Conservation (phyloP, 1,140 invertebrate genomes). For the Lordiphosa stackelbergi region DNA sequence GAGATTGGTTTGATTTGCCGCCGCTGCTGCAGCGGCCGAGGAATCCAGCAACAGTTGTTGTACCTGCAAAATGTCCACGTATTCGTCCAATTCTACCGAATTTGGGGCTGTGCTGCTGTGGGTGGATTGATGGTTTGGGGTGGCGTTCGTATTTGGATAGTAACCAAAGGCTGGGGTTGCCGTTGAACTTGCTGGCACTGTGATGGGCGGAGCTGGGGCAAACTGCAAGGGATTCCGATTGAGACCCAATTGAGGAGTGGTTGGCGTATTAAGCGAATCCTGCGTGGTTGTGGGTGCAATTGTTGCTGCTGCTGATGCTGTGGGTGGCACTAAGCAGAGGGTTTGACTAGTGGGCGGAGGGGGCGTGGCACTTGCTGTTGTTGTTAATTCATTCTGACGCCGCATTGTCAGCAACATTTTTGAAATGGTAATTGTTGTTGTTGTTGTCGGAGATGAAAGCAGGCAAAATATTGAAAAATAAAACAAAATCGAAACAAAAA, state of each 20-base stretch:
- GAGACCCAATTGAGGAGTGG: slow-evolving; percentile 57
- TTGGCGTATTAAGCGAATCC: slow-evolving; percentile 68
- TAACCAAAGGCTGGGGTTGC: slow-evolving; percentile 38
- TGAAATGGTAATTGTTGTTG: slow-evolving; percentile 20
- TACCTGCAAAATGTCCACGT: slow-evolving; percentile 79
- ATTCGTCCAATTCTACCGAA: slow-evolving; percentile 76
- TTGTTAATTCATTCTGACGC: slow-evolving; percentile 76
- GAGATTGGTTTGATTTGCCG: slow-evolving; percentile 17
- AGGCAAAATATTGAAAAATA: slow-evolving; percentile 16
- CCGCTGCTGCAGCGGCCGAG: slow-evolving; percentile 55
- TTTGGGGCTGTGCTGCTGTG: slow-evolving; percentile 4
- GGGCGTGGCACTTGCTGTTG: slow-evolving; percentile 28
- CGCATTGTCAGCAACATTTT: slow-evolving; percentile 78
- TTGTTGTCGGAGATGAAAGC: slow-evolving; percentile 16
- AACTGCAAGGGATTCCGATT: slow-evolving; percentile 66
- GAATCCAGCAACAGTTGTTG: slow-evolving; percentile 78
- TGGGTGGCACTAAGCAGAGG: slow-evolving; percentile 26
- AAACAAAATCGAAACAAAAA: slow-evolving; percentile 35
- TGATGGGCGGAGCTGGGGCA: slow-evolving; percentile 47
- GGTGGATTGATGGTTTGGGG: slow-evolving; percentile 6
- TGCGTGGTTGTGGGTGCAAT: slow-evolving; percentile 32
- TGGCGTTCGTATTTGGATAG: slow-evolving; percentile 37
- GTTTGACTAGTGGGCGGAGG: slow-evolving; percentile 25
- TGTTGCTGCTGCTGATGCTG: slow-evolving; percentile 10
- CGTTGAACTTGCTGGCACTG: slow-evolving; percentile 17